Evolutionary conservation across 2,797 vertebrate species (phyloP).

Genomic region (Melopsittacus undulatus): DNA sequence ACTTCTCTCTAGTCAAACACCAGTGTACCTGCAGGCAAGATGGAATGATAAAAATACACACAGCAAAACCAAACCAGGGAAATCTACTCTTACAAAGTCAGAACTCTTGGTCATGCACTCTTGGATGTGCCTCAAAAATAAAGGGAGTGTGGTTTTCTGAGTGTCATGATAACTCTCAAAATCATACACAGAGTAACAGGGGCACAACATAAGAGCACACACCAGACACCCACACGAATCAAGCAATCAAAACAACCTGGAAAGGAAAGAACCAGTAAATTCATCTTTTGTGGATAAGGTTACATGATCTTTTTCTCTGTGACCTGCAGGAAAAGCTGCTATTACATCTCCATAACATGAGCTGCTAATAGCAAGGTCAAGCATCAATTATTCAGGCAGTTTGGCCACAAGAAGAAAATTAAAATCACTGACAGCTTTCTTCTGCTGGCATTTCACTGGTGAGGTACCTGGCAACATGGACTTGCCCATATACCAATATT

Average conservation of each 20-base stretch:
- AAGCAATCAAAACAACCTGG: background rate
- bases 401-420: background rate
- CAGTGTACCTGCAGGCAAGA: background rate
- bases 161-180: background rate
- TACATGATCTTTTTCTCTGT: background rate
- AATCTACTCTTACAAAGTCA: background rate
- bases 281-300: background rate
- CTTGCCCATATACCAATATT: background rate
- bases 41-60: fast-evolving
- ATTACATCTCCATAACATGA: background rate
- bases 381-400: slow-evolving; percentile 53
- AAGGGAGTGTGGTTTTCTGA: background rate
- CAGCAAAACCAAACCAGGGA: background rate
- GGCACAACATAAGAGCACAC: background rate
- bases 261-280: background rate
- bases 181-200: background rate
- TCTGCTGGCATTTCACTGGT: background rate
- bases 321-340: slow-evolving; percentile 28
- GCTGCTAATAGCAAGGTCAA: background rate
- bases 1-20: background rate
- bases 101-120: background rate
- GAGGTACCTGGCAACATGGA: background rate
- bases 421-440: background rate
- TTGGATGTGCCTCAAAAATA: background rate
- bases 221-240: background rate